A percentile compares a stretch with the other conserved stretches of the same genome.
phyloP scores from a whole-genome alignment of 2,888 invertebrate species.

The Pasiphila rectangulata region DNA sequence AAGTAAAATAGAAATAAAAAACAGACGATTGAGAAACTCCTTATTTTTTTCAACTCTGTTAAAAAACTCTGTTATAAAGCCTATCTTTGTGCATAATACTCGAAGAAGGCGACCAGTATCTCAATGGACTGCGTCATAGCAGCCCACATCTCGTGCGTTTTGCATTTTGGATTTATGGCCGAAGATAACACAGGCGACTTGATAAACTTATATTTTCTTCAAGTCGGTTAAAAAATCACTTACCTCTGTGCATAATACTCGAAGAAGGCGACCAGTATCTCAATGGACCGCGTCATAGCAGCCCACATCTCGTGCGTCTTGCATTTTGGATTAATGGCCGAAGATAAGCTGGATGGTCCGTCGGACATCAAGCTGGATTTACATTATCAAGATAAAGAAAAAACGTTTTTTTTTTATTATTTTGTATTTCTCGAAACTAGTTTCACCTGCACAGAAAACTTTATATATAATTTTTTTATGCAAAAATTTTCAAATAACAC shows the following conservation, averaged over 20 bases:
- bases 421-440: not conserved
- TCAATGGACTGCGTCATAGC: constrained; percentile 90
- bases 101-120: constrained; percentile 90
- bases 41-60: no score
- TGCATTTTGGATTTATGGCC: constrained; percentile 68
- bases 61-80: no score
- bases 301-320: constrained; percentile 87
- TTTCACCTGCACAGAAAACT: not conserved
- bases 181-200: no score
- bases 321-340: constrained; percentile 67
- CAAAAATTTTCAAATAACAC: no score
- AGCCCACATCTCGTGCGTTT: constrained; percentile 87
- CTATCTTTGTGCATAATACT: constrained; percentile 89
- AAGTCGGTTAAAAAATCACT: constrained; percentile 45
- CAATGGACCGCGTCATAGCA: constrained; percentile 89
- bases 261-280: constrained; percentile 90
- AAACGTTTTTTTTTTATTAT: not conserved
- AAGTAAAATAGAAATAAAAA: no score
- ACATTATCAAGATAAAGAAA: constrained; percentile 17
- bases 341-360: constrained; percentile 57
- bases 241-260: constrained; percentile 90
- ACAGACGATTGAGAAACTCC: no score
- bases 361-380: constrained; percentile 61
- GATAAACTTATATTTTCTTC: no score
- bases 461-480: no score